Evolutionary conservation across 2,888 invertebrate genomes (phyloP).

Genomic region (Aporophyla lueneburgensis): DNA sequence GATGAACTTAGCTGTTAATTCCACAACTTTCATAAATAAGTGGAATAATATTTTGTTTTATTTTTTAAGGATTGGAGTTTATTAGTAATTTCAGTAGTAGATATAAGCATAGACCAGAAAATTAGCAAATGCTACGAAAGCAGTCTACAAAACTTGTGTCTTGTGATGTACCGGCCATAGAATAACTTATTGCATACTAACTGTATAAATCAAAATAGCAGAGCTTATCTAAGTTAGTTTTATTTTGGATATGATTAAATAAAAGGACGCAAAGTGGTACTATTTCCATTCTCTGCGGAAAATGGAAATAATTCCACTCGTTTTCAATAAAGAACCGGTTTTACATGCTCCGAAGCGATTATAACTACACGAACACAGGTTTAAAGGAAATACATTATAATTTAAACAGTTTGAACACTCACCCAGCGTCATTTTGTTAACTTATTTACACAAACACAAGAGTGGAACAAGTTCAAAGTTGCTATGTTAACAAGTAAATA

Average conservation of each 20-base stretch:
- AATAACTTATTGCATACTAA: background rate
- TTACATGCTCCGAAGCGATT: background rate
- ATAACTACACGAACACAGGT: background rate
- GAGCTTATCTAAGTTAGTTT: background rate
- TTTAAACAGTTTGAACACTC: constrained; percentile 51
- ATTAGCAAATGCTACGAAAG: background rate
- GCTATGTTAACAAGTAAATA: constrained; percentile 42
- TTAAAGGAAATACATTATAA: background rate
- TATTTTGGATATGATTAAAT: background rate
- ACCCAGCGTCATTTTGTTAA: constrained; percentile 68
- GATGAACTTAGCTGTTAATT: background rate
- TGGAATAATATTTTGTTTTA: background rate
- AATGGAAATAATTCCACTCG: constrained; percentile 10
- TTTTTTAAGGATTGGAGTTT: background rate
- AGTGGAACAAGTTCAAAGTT: constrained; percentile 52
- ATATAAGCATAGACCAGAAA: no score
- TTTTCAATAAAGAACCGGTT: constrained; percentile 26
- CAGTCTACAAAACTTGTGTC: no score
- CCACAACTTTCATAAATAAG: background rate
- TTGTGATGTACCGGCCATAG: background rate
- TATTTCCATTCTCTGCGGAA: no score
- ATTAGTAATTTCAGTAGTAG: background rate
- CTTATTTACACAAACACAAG: constrained; percentile 48
- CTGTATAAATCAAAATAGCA: background rate
- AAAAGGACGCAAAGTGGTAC: no score